Evolutionary conservation across 1,140 invertebrate species (phyloP), one percentile per base, ranked within the genome.

Genomic region (Drosophila asahinai): DNA sequence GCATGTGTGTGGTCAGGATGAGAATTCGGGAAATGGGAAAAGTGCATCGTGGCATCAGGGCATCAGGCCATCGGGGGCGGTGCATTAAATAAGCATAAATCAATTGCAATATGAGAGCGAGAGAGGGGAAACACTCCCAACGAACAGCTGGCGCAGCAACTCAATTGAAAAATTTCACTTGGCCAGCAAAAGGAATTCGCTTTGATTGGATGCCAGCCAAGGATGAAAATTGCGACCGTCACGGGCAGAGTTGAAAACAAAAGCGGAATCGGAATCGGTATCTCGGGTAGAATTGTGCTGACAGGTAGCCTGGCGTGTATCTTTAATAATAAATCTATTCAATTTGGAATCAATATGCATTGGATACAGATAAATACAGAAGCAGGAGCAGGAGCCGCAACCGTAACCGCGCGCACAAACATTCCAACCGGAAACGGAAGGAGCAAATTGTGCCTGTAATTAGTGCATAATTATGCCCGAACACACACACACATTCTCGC

Each of bases 371-470:
- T 22, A 22, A 11, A 63, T 68, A 45, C 25, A 36, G 33, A 5
- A 0, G 6, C 33, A 22, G 17, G 11, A 2, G 11, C 15, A 17
- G 36, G n/a, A 30, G 51, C 42, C 49, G 33, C 64, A 57, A 42
- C 9, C 33, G 8, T 67, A 52, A 38, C 12, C 51, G 43, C 25
- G 51, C 40, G 51, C 40, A 60, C 47, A 62, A 76, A 38, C 36
- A 51, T 45, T 61, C 12, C 12, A 33, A n/a, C 61, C 78, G 78
- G 71, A 64, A 66, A 65, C 76, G 82, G 75, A 74, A 81, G 75
- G 63, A 77, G 51, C 77, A 78, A 84, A 86, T 80, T 78, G 73
- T 65, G 78, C 82, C 48, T 52, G 60, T 76, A 84, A 86, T 84
- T 81, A 81, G 82, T 63, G 51, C 61, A 65, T 84, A 84, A 84